These are phyloP conservation scores for Leptothorax acervorum DNA, from an alignment of 2,888 invertebrate genomes.

Conservation along the genomic window DNA sequence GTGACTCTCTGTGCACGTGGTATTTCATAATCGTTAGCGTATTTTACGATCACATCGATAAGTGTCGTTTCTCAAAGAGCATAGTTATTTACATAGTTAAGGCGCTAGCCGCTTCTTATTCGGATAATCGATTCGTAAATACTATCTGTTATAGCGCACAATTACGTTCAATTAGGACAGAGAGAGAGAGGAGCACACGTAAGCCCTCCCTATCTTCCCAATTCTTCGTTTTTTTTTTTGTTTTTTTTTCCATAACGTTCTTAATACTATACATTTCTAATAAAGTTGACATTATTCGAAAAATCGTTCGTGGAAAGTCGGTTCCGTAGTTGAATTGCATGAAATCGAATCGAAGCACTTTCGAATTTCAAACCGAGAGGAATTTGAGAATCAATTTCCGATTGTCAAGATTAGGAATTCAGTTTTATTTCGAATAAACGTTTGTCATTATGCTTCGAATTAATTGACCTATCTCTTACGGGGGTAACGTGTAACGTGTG, in stretches of 20 bases:
- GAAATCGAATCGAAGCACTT: slow-evolving; percentile 1
- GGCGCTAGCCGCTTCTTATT: slow-evolving; percentile 49
- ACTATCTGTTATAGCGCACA: slow-evolving; percentile 37
- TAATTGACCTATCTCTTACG: slow-evolving; percentile 46
- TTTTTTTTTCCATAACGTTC: slow-evolving; percentile 4
- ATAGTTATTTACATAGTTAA: slow-evolving; percentile 45
- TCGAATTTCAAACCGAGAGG: background rate
- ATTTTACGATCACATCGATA: slow-evolving; percentile 47
- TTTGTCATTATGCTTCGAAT: background rate
- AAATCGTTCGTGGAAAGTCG: background rate
- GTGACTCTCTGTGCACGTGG: slow-evolving; percentile 16
- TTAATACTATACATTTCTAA: slow-evolving; percentile 32
- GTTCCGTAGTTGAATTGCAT: background rate
- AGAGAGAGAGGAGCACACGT: slow-evolving; percentile 5
- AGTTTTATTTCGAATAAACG: background rate
- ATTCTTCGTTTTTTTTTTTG: slow-evolving; percentile 8
- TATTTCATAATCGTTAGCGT: slow-evolving; percentile 37
- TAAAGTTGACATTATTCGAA: slow-evolving; percentile 43
- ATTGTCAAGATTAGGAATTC: background rate
- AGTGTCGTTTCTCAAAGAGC: slow-evolving; percentile 34
- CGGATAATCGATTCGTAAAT: slow-evolving; percentile 28
- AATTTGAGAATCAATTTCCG: background rate
- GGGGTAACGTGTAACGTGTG: background rate
- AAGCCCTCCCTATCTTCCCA: background rate
- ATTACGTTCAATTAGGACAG: slow-evolving; percentile 17